These are phyloP conservation scores for Eulimnadia texana DNA, from an alignment of 1,140 invertebrate species.

Conservation along the genomic window DNA sequence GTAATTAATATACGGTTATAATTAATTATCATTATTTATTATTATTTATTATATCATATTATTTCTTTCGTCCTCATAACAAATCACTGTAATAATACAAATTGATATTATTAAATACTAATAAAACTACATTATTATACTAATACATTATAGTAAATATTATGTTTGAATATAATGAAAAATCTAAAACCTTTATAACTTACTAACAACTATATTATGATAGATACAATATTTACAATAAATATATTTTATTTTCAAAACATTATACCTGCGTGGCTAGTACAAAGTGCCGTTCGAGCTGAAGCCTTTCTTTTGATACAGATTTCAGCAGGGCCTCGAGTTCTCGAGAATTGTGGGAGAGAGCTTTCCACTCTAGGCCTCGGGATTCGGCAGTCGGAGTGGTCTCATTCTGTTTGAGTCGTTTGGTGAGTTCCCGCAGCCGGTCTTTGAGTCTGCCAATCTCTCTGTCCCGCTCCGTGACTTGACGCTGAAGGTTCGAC, in stretches of 20 bases:
- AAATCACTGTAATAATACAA: too few relatives aligned
- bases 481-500: constrained; percentile 25
- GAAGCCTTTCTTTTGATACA: constrained; percentile 34
- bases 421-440: constrained; percentile 27
- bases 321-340: constrained; percentile 25
- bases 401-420: background rate
- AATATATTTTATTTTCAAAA: background rate
- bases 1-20: too few relatives aligned
- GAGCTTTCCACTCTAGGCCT: constrained; percentile 16
- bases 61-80: too few relatives aligned
- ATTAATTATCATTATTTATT: too few relatives aligned
- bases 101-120: too few relatives aligned
- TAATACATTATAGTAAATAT: too few relatives aligned
- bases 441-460: constrained; percentile 30
- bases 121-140: too few relatives aligned
- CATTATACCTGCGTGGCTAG: constrained; percentile 23
- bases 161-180: too few relatives aligned
- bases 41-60: too few relatives aligned
- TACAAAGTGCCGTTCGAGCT: constrained; percentile 31
- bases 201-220: too few relatives aligned
- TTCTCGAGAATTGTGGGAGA: constrained; percentile 21
- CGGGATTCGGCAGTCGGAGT: background rate
- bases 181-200: too few relatives aligned
- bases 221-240: too few relatives aligned
- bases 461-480: constrained; percentile 31